phyloP scores from a whole-genome alignment of 2,797 vertebrate genomes.

The Lepilemur septentrionalis region DNA sequence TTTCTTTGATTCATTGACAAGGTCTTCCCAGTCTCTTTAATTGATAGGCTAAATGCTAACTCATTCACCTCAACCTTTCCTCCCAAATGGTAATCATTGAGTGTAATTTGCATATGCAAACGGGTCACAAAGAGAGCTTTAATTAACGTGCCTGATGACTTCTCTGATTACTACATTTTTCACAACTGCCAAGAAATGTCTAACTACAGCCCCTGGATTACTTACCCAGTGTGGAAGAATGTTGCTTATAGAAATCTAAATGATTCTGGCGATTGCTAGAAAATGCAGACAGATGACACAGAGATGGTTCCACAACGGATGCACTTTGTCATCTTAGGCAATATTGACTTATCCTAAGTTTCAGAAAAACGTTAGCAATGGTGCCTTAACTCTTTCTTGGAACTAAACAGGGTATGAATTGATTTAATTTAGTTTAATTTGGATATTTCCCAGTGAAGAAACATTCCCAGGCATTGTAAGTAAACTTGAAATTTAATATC shows the following conservation, averaged over 20 bases:
- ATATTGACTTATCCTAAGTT: not conserved
- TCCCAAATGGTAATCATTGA: constrained; percentile 43
- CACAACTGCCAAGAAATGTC: constrained; percentile 13
- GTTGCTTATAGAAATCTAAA: not conserved
- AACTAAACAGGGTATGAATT: not conserved
- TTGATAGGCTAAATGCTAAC: constrained; percentile 56
- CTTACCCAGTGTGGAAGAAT: not conserved
- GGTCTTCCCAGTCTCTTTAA: constrained; percentile 17
- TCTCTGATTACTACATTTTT: constrained; percentile 52
- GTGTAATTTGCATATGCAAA: constrained; percentile 52
- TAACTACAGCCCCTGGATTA: not conserved
- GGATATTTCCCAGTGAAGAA: not conserved
- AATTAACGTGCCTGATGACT: constrained; percentile 45
- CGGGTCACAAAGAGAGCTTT: constrained; percentile 11
- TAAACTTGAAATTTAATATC: not conserved
- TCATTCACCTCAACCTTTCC: constrained; percentile 46
- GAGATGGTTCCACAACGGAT: not conserved
- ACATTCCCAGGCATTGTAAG: not conserved
- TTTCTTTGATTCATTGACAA: constrained; percentile 48
- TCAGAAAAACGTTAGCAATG: not conserved
- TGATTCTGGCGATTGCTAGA: not conserved
- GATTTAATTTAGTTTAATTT: not conserved
- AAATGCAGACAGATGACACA: not conserved
- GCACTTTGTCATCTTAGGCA: not conserved
- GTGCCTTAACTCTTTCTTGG: not conserved